Conservation (phyloP, 1,140 invertebrate species). For the Hermatobates lingyangjiaoensis region DNA sequence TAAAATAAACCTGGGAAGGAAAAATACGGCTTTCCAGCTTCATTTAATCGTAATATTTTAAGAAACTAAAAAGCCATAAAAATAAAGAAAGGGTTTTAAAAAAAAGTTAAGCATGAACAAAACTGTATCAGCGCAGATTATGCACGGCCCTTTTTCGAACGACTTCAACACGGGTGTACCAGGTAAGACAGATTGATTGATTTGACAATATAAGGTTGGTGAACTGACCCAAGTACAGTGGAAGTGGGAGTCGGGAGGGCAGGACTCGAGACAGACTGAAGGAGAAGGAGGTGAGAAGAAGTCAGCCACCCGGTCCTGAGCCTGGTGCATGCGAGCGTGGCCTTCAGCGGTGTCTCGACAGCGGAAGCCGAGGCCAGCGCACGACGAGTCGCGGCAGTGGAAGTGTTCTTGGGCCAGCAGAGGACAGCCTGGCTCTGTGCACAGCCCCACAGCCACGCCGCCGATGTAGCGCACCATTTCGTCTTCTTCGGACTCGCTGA, state of each 20-base stretch:
- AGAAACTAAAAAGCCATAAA: too few relatives aligned
- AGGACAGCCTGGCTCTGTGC: constrained; percentile 40
- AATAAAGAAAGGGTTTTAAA: too few relatives aligned
- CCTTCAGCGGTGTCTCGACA: constrained; percentile 61
- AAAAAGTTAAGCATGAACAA: too few relatives aligned
- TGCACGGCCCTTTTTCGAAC: too few relatives aligned
- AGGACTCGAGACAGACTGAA: constrained; percentile 36
- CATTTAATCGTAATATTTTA: too few relatives aligned
- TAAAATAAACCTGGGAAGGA: too few relatives aligned
- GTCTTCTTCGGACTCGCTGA: constrained; percentile 21
- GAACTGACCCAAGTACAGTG: constrained; percentile 57
- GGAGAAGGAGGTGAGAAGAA: constrained; percentile 48
- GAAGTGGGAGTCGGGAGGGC: constrained; percentile 68
- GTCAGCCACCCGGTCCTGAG: constrained; percentile 66
- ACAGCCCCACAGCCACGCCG: constrained; percentile 30
- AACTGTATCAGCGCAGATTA: too few relatives aligned
- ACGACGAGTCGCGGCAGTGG: constrained; percentile 49
- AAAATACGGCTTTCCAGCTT: too few relatives aligned
- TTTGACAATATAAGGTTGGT: too few relatives aligned
- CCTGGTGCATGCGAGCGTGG: constrained; percentile 68
- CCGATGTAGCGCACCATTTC: constrained; percentile 30
- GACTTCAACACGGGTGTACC: too few relatives aligned
- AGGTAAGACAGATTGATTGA: too few relatives aligned
- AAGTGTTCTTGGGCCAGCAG: constrained; percentile 55
- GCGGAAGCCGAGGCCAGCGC: constrained; percentile 40